Conservation (phyloP, 2,113 vertebrate genomes). For the Hyperoodon ampullatus region DNA sequence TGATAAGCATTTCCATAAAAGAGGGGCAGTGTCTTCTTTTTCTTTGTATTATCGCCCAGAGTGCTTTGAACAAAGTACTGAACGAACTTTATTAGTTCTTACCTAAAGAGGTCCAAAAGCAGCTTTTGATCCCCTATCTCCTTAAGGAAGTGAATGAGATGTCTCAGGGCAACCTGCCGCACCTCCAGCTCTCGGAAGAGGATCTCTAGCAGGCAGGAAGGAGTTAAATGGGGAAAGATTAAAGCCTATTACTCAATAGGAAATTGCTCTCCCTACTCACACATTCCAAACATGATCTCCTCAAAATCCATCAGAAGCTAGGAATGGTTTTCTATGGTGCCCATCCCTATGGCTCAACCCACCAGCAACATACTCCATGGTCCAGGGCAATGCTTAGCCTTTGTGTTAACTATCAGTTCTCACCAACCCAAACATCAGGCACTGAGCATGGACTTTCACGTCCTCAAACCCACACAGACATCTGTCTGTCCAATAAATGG, state of each 20-base stretch:
- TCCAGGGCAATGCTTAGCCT: not conserved
- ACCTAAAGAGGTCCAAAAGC: conserved; percentile 94
- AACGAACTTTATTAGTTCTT: conserved; percentile 51
- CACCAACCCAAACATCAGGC: not conserved
- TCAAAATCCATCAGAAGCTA: not conserved
- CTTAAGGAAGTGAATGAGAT: conserved; percentile 94
- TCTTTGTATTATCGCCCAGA: not conserved
- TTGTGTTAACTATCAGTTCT: not conserved
- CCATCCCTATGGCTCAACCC: not conserved
- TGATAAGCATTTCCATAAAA: conserved; percentile 5
- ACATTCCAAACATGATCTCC: not conserved
- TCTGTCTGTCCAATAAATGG: not conserved
- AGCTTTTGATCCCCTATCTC: conserved; percentile 92
- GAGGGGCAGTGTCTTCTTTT: not conserved
- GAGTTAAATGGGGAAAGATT: not conserved
- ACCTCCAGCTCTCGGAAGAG: conserved; percentile 93
- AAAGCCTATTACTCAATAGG: not conserved
- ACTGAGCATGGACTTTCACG: not conserved
- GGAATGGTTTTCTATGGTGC: not conserved
- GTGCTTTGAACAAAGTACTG: conserved; percentile 6
- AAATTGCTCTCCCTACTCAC: conserved; percentile 9
- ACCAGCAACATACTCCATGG: not conserved
- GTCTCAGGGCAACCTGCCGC: conserved; percentile 92
- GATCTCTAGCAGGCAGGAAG: conserved; percentile 86
- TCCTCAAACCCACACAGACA: conserved; percentile 12